Conservation (phyloP, 2,888 invertebrate genomes). For the Malthinus seriepunctatus region DNA sequence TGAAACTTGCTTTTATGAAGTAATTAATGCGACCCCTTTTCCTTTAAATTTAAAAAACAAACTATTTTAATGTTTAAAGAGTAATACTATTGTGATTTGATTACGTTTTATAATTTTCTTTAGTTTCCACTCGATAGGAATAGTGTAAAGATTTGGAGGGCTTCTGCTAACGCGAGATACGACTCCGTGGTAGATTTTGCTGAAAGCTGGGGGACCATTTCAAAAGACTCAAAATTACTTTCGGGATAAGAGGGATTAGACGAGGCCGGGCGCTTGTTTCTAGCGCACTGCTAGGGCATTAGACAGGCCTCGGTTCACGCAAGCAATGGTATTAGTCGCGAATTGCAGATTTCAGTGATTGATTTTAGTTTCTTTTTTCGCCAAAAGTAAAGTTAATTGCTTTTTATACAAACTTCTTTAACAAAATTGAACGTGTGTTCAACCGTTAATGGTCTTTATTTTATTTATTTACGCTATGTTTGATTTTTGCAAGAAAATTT, state of each 20-base stretch:
- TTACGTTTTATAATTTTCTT: conserved; percentile 17
- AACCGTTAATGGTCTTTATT: conserved; percentile 6
- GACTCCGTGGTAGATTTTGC: conserved; percentile 51
- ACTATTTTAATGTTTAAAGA: too few species aligned
- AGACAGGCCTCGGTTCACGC: conserved; percentile 51
- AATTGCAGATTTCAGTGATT: conserved; percentile 51
- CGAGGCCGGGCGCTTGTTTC: conserved; percentile 54
- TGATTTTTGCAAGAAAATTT: too few species aligned
- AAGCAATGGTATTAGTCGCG: conserved; percentile 48
- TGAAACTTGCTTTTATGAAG: too few species aligned
- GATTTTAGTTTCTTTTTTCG: conserved; percentile 43
- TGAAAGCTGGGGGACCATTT: conserved; percentile 57
- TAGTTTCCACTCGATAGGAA: conserved; percentile 35
- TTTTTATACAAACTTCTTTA: conserved; percentile 35
- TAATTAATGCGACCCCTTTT: too few species aligned
- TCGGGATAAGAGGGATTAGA: conserved; percentile 67
- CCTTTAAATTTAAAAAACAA: too few species aligned
- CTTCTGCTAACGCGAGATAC: conserved; percentile 50
- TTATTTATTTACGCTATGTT: not conserved
- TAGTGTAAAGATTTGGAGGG: conserved; percentile 38
- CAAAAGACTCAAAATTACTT: conserved; percentile 67
- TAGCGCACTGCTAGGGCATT: conserved; percentile 47
- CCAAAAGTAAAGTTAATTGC: conserved; percentile 41
- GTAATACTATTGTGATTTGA: not conserved
- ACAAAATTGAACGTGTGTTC: conserved; percentile 2